Conservation (phyloP, 2,888 invertebrate genomes). For the Tetanocera ferruginea region DNA sequence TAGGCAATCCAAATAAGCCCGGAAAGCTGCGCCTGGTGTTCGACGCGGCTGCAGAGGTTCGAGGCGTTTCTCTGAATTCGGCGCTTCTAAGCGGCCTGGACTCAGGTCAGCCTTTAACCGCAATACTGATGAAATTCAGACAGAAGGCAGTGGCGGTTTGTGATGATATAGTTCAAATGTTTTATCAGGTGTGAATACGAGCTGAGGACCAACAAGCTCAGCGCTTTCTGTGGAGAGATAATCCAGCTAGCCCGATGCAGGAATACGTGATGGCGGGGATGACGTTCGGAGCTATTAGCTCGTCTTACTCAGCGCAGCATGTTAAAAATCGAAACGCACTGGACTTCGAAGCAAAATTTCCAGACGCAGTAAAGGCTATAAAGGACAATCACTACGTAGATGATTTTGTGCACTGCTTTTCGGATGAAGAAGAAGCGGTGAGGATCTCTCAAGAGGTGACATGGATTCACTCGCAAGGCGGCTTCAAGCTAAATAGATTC, state of each 20-base stretch:
- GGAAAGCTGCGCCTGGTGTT: too few relatives aligned
- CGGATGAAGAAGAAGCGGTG: constrained; percentile 26
- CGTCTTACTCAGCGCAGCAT: too few relatives aligned
- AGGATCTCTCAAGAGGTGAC: constrained; percentile 15
- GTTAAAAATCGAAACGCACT: constrained; percentile 47
- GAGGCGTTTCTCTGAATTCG: too few relatives aligned
- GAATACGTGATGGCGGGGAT: constrained; percentile 49
- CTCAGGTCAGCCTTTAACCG: neutral
- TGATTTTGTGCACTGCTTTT: constrained; percentile 37
- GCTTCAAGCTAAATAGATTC: constrained; percentile 22
- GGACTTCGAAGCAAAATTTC: constrained; percentile 34
- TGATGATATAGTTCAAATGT: constrained; percentile 59
- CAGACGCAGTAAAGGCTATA: constrained; percentile 30
- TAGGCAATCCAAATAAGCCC: too few relatives aligned
- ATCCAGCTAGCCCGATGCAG: constrained; percentile 3
- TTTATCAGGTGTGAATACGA: constrained; percentile 40
- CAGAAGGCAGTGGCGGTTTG: too few relatives aligned
- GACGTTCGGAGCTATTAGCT: constrained; percentile 52
- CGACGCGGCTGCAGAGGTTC: too few relatives aligned
- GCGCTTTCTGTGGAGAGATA: too few relatives aligned
- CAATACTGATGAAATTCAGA: constrained; percentile 56
- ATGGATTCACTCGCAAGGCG: constrained; percentile 32
- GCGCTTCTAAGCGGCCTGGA: too few relatives aligned
- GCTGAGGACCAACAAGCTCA: neutral
- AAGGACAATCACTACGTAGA: constrained; percentile 46